A percentile compares a stretch with the other conserved stretches of the same genome.
Conservation (phyloP, 2,113 vertebrate genomes). For the Fregetta grallaria region DNA sequence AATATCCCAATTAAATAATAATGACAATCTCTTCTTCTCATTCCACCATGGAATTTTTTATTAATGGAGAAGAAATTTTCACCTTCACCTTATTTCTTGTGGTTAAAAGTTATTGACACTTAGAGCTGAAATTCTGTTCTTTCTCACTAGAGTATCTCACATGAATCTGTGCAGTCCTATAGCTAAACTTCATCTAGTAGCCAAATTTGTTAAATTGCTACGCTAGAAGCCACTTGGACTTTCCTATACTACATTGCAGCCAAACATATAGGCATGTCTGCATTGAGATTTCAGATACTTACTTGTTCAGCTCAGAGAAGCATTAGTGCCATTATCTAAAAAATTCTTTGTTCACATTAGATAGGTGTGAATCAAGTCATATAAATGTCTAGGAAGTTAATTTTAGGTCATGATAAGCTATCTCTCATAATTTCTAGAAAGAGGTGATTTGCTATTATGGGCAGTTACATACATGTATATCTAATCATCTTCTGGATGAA, state of each 20-base stretch:
- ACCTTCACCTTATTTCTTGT: neutral
- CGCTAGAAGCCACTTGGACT: neutral
- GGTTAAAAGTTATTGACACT: neutral
- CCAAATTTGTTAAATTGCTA: neutral
- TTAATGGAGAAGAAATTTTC: neutral
- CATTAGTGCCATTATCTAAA: neutral
- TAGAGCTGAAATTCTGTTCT: neutral
- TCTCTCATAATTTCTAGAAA: neutral
- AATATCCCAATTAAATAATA: neutral
- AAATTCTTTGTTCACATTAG: neutral
- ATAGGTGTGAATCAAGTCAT: neutral
- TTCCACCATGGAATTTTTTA: neutral
- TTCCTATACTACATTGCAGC: neutral
- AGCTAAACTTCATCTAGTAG: neutral
- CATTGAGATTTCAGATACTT: neutral
- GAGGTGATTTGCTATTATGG: neutral
- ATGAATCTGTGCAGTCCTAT: neutral
- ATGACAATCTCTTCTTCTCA: neutral
- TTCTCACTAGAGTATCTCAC: neutral
- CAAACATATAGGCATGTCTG: neutral
- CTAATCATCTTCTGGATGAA: neutral
- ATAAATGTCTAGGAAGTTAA: neutral
- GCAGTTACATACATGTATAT: neutral
- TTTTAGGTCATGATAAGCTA: neutral
- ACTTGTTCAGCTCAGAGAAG: neutral